Evolutionary conservation across 2,113 vertebrate genomes (phyloP).

Genomic region (Mionectes macconnelli): DNA sequence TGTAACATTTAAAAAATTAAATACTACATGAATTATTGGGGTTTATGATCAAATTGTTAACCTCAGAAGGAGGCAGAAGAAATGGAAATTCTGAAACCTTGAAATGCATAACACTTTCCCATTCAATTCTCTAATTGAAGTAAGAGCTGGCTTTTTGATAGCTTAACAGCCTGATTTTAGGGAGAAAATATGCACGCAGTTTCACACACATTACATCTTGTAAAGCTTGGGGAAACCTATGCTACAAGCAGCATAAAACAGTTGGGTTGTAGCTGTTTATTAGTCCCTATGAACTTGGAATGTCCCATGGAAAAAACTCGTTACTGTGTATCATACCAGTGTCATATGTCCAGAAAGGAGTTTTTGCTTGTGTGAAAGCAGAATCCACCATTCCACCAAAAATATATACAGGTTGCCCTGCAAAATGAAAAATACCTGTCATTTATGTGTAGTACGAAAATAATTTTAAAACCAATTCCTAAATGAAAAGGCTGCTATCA

Average conservation of each 20-base stretch:
- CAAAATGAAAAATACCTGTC: background rate
- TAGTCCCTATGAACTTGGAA: background rate
- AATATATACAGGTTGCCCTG: conserved; percentile 78
- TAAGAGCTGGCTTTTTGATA: background rate
- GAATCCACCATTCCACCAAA: conserved; percentile 86
- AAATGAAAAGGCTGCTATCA: background rate
- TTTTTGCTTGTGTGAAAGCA: conserved; percentile 72
- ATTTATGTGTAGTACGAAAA: too few species aligned
- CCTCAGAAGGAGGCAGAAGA: background rate
- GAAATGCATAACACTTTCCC: background rate
- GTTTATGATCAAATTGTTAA: background rate
- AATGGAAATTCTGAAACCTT: background rate
- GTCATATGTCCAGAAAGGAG: conserved; percentile 83
- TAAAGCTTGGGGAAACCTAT: background rate
- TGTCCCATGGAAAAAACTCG: background rate
- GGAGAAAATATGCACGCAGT: background rate
- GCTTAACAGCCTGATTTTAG: background rate
- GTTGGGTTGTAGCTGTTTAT: background rate
- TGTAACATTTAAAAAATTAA: background rate
- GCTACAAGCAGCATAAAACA: background rate
- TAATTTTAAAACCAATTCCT: background rate
- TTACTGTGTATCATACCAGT: conserved; percentile 66
- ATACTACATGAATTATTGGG: background rate
- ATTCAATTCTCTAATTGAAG: background rate
- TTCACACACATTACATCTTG: background rate